These are phyloP conservation scores for Mimumesa dahlbomi DNA, from an alignment of 2,888 invertebrate species.

Conservation along the genomic window DNA sequence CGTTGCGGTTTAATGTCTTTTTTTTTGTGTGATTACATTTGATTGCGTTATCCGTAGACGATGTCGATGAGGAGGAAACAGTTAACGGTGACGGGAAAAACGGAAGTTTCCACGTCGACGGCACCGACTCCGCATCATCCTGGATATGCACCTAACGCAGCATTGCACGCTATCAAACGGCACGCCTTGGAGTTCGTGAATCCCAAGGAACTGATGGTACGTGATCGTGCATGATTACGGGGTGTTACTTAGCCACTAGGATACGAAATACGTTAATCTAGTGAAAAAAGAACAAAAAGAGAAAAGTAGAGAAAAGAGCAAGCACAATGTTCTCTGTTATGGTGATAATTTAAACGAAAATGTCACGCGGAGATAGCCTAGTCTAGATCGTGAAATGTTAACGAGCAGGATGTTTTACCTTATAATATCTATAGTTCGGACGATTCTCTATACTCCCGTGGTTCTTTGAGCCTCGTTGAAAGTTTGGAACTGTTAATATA, in stretches of 20 bases:
- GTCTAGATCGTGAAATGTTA: not conserved
- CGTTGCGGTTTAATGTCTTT: not conserved
- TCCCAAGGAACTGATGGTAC: slow-evolving; percentile 93
- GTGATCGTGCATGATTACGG: slow-evolving; percentile 22
- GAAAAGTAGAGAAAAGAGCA: slow-evolving; percentile 5
- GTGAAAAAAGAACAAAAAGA: too few relatives aligned
- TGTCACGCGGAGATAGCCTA: not conserved
- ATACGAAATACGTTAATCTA: not conserved
- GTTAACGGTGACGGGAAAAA: slow-evolving; percentile 76
- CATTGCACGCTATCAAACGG: slow-evolving; percentile 97
- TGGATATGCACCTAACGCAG: slow-evolving; percentile 97
- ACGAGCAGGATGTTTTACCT: too few relatives aligned
- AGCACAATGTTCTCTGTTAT: slow-evolving; percentile 32
- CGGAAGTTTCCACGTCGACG: slow-evolving; percentile 78
- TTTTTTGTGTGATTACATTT: not conserved
- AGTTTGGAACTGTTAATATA: slow-evolving; percentile 69
- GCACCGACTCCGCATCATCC: slow-evolving; percentile 85
- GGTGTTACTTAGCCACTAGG: not conserved
- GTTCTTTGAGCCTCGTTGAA: slow-evolving; percentile 55
- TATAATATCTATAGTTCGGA: slow-evolving; percentile 15
- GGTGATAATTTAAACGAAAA: slow-evolving; percentile 19
- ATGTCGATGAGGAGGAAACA: slow-evolving; percentile 77
- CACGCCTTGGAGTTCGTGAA: slow-evolving; percentile 95
- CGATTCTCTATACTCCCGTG: slow-evolving; percentile 38
- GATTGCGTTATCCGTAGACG: slow-evolving; percentile 58